These are phyloP conservation scores for Motacilla tschutschensis DNA, from an alignment of 2,113 vertebrate species.

Conservation along the genomic window DNA sequence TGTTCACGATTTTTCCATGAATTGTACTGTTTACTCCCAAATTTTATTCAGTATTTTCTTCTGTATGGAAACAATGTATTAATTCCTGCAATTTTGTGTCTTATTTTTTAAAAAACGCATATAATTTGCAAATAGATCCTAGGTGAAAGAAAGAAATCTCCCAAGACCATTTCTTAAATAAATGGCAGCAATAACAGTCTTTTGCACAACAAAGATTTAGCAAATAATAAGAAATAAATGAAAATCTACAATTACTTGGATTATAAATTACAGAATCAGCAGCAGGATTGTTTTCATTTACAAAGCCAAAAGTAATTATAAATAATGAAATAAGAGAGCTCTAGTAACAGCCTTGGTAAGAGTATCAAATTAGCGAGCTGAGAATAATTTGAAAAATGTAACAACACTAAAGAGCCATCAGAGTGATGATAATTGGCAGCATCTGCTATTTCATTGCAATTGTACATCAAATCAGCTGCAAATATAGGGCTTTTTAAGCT, in stretches of 20 bases:
- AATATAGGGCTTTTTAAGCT: background rate
- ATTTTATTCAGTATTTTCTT: background rate
- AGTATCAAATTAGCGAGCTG: background rate
- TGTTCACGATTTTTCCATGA: background rate
- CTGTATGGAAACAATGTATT: background rate
- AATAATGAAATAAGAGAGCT: slow-evolving; percentile 14
- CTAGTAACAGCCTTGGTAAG: background rate
- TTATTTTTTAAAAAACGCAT: background rate
- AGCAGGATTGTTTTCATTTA: slow-evolving; percentile 20
- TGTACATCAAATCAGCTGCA: background rate
- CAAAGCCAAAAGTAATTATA: slow-evolving; percentile 24
- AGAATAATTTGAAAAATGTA: slow-evolving; percentile 1
- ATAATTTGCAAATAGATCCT: background rate
- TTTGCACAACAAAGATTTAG: background rate
- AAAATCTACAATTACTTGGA: slow-evolving; percentile 9
- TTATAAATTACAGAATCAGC: slow-evolving; percentile 5
- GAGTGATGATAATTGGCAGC: background rate
- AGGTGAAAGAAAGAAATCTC: background rate
- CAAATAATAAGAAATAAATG: background rate
- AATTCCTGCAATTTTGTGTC: background rate
- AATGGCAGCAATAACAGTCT: background rate
- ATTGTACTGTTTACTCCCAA: background rate
- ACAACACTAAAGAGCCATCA: background rate
- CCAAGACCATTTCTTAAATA: background rate
- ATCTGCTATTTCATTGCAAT: slow-evolving; percentile 11